Evolutionary conservation across 2,888 invertebrate species (phyloP), one percentile per base, ranked within the genome.

Genomic region (Hirudinaria manillensis): DNA sequence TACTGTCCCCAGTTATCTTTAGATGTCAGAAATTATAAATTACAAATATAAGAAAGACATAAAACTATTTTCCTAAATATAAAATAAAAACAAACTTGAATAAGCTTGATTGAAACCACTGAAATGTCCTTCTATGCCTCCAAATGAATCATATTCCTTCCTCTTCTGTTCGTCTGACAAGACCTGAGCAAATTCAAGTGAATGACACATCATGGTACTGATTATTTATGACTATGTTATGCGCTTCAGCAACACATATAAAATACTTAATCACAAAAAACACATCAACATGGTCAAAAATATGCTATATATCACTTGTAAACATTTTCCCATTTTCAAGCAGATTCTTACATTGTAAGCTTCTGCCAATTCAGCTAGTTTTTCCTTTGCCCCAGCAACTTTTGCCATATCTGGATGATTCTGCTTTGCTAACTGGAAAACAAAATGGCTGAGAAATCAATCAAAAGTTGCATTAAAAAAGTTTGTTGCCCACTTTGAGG

Each of bases 401-500:
- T 97, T 98, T 84, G 95, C 98, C 1, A 95, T 93, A 86, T 99
- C 99, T 0, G 99, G 99, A 84, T 99, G 99, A 85, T 93, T 96
- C 82, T 98, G 92, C 84, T 99, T 99, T 0, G 99, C 98, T 80
- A 98, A 87, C 86, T 87, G 80, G 16, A 82, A 78, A 68, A 75
- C 38, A 34, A 32, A 75, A 36, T 10, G 13, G 16, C n/a, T 45
- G 16, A 67, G 16, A 6, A 74, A 34, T n/a, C n/a, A 32, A 34
- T 70, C 34, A 75, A 2, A 70, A 51, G 2, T 16, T n/a, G n/a
- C 51, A 71, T 51, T 45, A 34, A 21, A 10, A n/a, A 76, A n/a
- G 16, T 34, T n/a, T 36, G 19, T 75, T 27, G 36, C 72, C 56
- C 2, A 72, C 77, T 51, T 75, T 36, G 67, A 67, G 66, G 51